phyloP scores from a whole-genome alignment of 2,888 invertebrate species.

The Pristionchus exspectatus region DNA sequence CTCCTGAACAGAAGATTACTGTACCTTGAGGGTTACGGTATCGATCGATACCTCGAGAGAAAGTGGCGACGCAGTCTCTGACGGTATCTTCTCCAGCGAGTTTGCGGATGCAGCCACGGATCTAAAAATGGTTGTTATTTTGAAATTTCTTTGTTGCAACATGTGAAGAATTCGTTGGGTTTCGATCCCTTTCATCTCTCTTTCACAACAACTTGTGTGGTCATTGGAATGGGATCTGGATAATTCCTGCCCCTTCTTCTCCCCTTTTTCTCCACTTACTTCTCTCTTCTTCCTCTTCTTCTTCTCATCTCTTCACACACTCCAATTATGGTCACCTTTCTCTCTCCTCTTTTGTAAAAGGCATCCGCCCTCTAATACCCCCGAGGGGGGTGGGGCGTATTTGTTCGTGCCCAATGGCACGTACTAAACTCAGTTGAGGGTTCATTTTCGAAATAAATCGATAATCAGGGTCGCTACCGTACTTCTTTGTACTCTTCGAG shows the following conservation, averaged over 20 bases:
- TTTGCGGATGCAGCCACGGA: slow-evolving; percentile 68
- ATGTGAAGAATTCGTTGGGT: not conserved
- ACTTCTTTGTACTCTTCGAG: slow-evolving; percentile 69
- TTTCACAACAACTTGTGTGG: not conserved
- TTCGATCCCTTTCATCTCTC: slow-evolving; percentile 15
- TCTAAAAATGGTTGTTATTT: slow-evolving; percentile 54
- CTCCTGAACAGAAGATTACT: slow-evolving; percentile 58
- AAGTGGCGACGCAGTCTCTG: slow-evolving; percentile 72
- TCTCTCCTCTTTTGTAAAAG: slow-evolving; percentile 38
- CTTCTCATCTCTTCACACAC: not conserved
- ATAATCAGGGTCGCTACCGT: not conserved
- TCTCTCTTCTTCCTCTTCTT: not conserved
- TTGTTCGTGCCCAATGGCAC: not conserved
- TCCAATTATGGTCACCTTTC: slow-evolving; percentile 47
- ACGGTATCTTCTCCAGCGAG: slow-evolving; percentile 61
- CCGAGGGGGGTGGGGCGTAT: not conserved
- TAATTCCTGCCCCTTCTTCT: slow-evolving; percentile 24
- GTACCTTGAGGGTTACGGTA: not conserved
- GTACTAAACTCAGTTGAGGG: not conserved
- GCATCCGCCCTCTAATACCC: slow-evolving; percentile 30
- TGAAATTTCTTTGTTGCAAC: not conserved
- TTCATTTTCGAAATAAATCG: not conserved
- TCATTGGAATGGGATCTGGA: slow-evolving; percentile 33
- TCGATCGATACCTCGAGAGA: slow-evolving; percentile 67
- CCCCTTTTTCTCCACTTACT: not conserved